A percentile compares a stretch with the other conserved stretches of the same genome.
Conservation (phyloP, 2,797 vertebrate species). For the Dicrostonyx torquatus region DNA sequence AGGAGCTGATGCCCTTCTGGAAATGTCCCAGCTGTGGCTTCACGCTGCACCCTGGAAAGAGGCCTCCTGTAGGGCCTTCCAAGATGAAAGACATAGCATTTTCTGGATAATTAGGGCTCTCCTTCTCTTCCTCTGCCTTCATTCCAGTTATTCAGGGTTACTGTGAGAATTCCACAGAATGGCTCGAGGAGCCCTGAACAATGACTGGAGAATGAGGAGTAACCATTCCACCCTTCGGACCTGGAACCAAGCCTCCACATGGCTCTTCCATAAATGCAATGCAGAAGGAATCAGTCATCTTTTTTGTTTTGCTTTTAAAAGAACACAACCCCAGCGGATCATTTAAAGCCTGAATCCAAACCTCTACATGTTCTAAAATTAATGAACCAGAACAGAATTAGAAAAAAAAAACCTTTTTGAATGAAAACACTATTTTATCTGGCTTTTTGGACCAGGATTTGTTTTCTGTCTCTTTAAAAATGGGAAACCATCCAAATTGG, state of each 20-base stretch:
- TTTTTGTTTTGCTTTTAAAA: constrained; percentile 67
- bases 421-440: constrained; percentile 67
- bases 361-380: constrained; percentile 68
- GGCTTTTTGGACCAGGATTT: constrained; percentile 44
- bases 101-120: constrained; percentile 27
- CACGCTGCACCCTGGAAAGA: background rate
- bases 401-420: constrained; percentile 72
- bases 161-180: constrained; percentile 64
- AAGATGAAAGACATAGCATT: constrained; percentile 9
- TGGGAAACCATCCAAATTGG: constrained; percentile 33
- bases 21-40: constrained; percentile 16
- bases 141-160: constrained; percentile 46
- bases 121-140: constrained; percentile 30
- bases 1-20: constrained; percentile 22
- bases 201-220: constrained; percentile 45
- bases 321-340: constrained; percentile 57
- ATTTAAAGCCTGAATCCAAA: constrained; percentile 58
- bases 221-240: background rate
- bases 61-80: constrained; percentile 22
- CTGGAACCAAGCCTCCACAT: constrained; percentile 28
- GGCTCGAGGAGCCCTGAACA: background rate
- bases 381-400: constrained; percentile 63
- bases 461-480: constrained; percentile 55
- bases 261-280: constrained; percentile 64
- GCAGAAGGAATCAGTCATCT: constrained; percentile 57